These are phyloP conservation scores for Eudyptes chrysolophus DNA, from an alignment of 2,113 vertebrate species.

Conservation along the genomic window DNA sequence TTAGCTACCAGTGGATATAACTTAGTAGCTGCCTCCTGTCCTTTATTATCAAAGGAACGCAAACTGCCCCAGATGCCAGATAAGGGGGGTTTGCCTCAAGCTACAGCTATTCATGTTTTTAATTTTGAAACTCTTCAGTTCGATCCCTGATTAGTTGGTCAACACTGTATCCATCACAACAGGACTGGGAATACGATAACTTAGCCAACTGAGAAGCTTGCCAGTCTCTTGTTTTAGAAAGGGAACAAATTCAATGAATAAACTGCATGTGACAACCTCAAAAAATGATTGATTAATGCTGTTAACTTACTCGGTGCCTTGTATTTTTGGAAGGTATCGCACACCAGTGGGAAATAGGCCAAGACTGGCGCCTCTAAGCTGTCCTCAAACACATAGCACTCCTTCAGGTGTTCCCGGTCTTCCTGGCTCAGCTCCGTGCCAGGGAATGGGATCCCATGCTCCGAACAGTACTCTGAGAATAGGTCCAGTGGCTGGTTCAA, in stretches of 20 bases:
- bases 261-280: not conserved
- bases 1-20: not conserved
- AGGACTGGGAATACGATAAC: not conserved
- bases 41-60: not conserved
- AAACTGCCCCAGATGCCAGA: not conserved
- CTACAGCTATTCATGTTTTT: not conserved
- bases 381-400: slow-evolving; percentile 76
- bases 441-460: slow-evolving; percentile 75
- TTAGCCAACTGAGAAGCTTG: not conserved
- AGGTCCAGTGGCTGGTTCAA: slow-evolving; percentile 70
- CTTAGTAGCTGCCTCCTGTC: not conserved
- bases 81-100: not conserved
- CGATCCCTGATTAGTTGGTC: not conserved
- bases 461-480: slow-evolving; percentile 72
- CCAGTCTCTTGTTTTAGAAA: not conserved
- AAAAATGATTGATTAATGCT: not conserved
- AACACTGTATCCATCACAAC: not conserved
- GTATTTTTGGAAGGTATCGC: slow-evolving; percentile 76
- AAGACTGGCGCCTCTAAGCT: slow-evolving; percentile 61
- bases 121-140: not conserved
- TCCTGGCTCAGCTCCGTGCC: slow-evolving; percentile 49
- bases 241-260: not conserved
- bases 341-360: slow-evolving; percentile 77
- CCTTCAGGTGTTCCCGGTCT: slow-evolving; percentile 63
- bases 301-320: slow-evolving; percentile 75